Evolutionary conservation across 2,888 invertebrate species (phyloP).

Genomic region (Lasioglossum pauxillum): DNA sequence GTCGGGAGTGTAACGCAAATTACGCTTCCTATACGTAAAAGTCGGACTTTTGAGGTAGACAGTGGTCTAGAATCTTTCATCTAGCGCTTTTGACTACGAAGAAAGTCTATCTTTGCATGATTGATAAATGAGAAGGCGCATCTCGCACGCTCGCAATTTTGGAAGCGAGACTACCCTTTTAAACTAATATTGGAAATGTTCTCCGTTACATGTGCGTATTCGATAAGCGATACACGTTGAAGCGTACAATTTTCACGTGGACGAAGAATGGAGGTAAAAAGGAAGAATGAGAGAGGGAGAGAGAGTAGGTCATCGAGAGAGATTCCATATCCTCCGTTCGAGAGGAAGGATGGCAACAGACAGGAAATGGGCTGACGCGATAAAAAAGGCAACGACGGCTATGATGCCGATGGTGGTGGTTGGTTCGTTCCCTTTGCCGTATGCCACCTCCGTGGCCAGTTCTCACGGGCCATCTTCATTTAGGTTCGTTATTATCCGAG

Average conservation of each 20-base stretch:
- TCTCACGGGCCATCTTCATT: constrained; percentile 49
- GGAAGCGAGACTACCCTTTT: no score
- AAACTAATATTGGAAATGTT: no score
- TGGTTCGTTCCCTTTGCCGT: constrained; percentile 39
- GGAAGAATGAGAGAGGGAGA: background rate
- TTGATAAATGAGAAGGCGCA: no score
- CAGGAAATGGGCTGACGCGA: constrained; percentile 56
- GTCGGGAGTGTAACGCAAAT: no score
- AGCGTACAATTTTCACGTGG: background rate
- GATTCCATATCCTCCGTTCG: constrained; percentile 44
- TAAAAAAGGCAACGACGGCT: constrained; percentile 22
- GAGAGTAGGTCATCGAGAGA: constrained; percentile 44
- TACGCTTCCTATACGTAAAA: no score
- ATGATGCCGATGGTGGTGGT: constrained; percentile 3
- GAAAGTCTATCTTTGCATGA: no score
- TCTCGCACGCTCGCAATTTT: no score
- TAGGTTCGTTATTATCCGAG: constrained; percentile 56
- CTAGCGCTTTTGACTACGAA: no score
- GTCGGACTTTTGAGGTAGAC: no score
- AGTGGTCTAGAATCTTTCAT: no score
- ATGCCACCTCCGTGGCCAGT: constrained; percentile 31
- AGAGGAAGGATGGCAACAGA: constrained; percentile 46
- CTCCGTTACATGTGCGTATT: background rate
- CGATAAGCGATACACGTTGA: background rate
- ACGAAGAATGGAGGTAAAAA: background rate